Evolutionary conservation across 2,888 invertebrate species (phyloP), one percentile per base, ranked within the genome.

Genomic region (Yponomeuta plumbellus): DNA sequence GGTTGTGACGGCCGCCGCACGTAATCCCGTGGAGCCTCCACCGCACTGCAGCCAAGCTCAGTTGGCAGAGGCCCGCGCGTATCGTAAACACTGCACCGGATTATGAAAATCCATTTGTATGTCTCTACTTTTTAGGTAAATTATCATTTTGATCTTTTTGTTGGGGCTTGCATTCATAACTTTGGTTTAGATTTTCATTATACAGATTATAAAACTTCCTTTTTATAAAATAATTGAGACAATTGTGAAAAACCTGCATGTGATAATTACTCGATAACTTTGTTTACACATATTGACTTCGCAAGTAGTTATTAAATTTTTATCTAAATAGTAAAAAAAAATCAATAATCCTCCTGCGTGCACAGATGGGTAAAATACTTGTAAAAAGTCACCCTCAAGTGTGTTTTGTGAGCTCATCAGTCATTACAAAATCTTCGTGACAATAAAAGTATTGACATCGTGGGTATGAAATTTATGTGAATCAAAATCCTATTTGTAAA

Each of bases 21-120:
- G 68, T 76, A 75, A 76, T 81, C 72, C 73, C 17, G 62, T 69
- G 66, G 71, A 68, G 74, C 44, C 71, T 74, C 70, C 75, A 71
- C 74, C 74, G 76, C 75, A 73, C 70, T 80, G 77, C 78, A 78
- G 71, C 74, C 69, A 69, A 52, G 61, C 64, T 21, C 52, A 70
- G 73, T 71, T 75, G 74, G 75, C 73, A 74, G 67, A 67, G 68
- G 72, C 69, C 70, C 67, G 66, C 67, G 71, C 71, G 67, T 74
- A 72, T 75, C 71, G 74, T 72, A 75, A 76, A 74, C 75, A 73
- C 66, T 70, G 67, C 21, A 61, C 59, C 66, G 72, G 76, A 77
- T 78, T 76, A 76, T 63, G 44, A 63, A 63, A 63, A 63, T 63
- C 22, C 59, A 59, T 22, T 63, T 61, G 26, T 34, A 17, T 26